Evolutionary conservation across 2,113 vertebrate genomes (phyloP).

Genomic region (Gambusia holbrooki): DNA sequence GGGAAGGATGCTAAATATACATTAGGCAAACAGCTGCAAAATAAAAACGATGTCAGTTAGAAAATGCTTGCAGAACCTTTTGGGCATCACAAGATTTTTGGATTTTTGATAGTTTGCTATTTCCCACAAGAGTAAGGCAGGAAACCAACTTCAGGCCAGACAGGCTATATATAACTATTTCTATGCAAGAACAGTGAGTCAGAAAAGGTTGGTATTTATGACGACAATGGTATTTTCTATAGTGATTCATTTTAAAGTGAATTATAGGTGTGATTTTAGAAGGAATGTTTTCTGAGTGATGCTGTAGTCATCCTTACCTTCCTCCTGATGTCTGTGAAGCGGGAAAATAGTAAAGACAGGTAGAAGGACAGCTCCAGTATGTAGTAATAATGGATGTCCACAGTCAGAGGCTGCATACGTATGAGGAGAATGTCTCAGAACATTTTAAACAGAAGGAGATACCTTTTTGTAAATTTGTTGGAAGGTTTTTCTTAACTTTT

Average conservation of each 20-base stretch:
- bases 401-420: constrained; percentile 88
- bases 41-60: not conserved
- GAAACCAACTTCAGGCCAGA: constrained; percentile 16
- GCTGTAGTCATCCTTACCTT: constrained; percentile 86
- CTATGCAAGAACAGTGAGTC: constrained; percentile 8
- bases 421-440: constrained; percentile 50
- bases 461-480: not conserved
- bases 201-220: constrained; percentile 6
- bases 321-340: constrained; percentile 97
- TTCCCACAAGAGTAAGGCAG: constrained; percentile 30
- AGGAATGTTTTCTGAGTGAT: constrained; percentile 6
- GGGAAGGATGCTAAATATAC: not conserved
- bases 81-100: constrained; percentile 10
- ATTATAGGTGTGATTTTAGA: constrained; percentile 1
- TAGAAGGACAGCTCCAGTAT: constrained; percentile 96
- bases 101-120: constrained; percentile 19
- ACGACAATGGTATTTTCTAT: not conserved
- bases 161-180: not conserved
- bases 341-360: constrained; percentile 96
- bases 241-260: not conserved
- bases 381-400: constrained; percentile 97
- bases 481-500: constrained; percentile 35
- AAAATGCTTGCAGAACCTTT: not conserved
- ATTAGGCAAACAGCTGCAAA: not conserved
- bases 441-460: constrained; percentile 14